Evolutionary conservation across 1,140 invertebrate species (phyloP), one percentile per base, ranked within the genome.

Genomic region (Scaptodrosophila lebanonensis): DNA sequence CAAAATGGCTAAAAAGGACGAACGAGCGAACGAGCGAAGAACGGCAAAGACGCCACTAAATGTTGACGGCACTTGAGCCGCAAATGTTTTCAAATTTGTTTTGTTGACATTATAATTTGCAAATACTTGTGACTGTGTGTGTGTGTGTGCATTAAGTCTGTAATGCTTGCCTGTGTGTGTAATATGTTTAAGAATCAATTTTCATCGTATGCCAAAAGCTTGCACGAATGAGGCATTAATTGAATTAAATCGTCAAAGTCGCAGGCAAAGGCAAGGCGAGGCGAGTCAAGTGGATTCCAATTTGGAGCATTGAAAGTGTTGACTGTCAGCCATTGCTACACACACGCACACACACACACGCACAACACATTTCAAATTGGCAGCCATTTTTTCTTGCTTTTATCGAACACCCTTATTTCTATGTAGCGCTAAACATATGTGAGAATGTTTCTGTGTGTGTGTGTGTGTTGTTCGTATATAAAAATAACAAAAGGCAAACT

Each of bases 181-280:
- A 40, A 35, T 16, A n/a, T 18, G 13, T 33, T 49, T 18, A 47
- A 17, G 39, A 57, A 65, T 60, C 62, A 53, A 65, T 60, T 54
- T 65, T 60, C 56, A 45, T 68, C 50, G 50, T 54, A 30, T 60
- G 48, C 56, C 61, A 53, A 59, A 60, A 53, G 44, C 43, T 49
- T 50, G 42, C 49, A 44, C 44, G 50, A 66, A 62, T 82, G 58
- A 36, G 47, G 75, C 75, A 75, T 82, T 82, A 82, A 82, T 82
- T 82, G 69, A 82, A 82, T 82, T 82, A 82, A 82, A 82, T 82
- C 62, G 64, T 82, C 75, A 82, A 75, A 79, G 76, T 57, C 53
- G 53, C 18, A 50, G 22, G 25, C 54, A 51, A 27, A 25, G 27
- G 27, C 20, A 33, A 29, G 32, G 16, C 12, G 61, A 27, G 54